Conservation (phyloP, 2,113 vertebrate genomes). For the Psilopogon haemacephalus region DNA sequence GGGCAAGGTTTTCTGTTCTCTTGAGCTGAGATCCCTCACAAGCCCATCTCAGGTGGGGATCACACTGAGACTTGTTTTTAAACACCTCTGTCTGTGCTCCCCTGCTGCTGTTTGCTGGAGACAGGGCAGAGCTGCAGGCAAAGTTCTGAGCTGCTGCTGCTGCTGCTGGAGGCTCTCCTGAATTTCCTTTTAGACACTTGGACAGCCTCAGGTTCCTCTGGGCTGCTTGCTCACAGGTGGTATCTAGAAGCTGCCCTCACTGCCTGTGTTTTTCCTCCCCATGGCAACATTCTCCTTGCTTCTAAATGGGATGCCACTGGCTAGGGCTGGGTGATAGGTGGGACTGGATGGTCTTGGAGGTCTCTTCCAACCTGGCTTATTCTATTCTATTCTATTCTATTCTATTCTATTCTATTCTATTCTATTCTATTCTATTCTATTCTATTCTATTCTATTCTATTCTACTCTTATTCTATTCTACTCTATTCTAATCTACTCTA, state of each 20-base stretch:
- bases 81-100: not conserved
- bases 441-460: too few species aligned
- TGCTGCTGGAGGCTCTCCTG: not conserved
- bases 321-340: too few species aligned
- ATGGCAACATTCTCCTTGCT: slow-evolving; percentile 5
- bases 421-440: too few species aligned
- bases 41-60: not conserved
- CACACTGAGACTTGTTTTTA: not conserved
- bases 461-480: too few species aligned
- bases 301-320: too few species aligned
- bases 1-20: not conserved
- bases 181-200: slow-evolving; percentile 34
- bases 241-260: slow-evolving; percentile 23
- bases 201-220: slow-evolving; percentile 17
- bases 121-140: not conserved
- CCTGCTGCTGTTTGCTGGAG: not conserved
- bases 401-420: too few species aligned
- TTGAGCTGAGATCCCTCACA: not conserved
- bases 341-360: too few species aligned
- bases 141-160: not conserved
- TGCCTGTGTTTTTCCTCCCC: not conserved
- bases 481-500: too few species aligned
- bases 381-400: too few species aligned
- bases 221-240: slow-evolving; percentile 20
- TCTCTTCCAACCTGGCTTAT: too few species aligned